Percentiles rank a stretch among this genome's conserved stretches.
Conservation (phyloP, 2,888 invertebrate genomes). For the Lissocephala sabroskyi region DNA sequence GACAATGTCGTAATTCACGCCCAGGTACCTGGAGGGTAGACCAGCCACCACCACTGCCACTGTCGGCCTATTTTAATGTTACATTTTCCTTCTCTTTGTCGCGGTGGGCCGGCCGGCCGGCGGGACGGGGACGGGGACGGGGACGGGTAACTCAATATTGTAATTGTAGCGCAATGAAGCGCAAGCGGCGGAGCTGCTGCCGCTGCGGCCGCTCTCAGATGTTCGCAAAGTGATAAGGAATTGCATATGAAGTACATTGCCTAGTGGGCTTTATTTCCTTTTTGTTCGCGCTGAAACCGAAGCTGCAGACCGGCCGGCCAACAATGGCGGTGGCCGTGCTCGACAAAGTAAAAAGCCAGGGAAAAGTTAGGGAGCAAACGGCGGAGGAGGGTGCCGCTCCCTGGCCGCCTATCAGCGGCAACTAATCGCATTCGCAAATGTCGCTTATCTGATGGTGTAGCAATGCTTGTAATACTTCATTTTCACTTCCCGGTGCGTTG, state of each 20-base stretch:
- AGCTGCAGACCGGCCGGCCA: slow-evolving; percentile 14
- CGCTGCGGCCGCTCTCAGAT: slow-evolving; percentile 53
- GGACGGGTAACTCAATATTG: slow-evolving; percentile 66
- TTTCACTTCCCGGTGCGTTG: slow-evolving; percentile 65
- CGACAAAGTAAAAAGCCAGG: background rate
- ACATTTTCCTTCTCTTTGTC: slow-evolving; percentile 41
- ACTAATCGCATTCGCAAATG: slow-evolving; percentile 69
- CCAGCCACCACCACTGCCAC: slow-evolving; percentile 13
- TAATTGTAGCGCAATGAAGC: slow-evolving; percentile 71
- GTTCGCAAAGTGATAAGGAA: slow-evolving; percentile 69
- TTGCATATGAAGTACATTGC: slow-evolving; percentile 54
- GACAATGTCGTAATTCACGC: slow-evolving; percentile 68
- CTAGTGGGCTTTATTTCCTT: slow-evolving; percentile 17
- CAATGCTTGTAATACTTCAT: slow-evolving; percentile 70
- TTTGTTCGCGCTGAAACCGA: too few relatives aligned
- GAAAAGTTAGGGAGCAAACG: background rate
- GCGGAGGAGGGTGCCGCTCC: background rate
- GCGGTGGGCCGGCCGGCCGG: slow-evolving; percentile 1
- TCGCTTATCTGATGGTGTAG: slow-evolving; percentile 70
- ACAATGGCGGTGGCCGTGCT: slow-evolving; percentile 37
- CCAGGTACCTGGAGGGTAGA: slow-evolving; percentile 48
- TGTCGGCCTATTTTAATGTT: slow-evolving; percentile 36
- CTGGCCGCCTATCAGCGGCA: slow-evolving; percentile 61
- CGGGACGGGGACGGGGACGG: slow-evolving; percentile 2
- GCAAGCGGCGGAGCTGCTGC: slow-evolving; percentile 30